phyloP scores from a whole-genome alignment of 2,113 vertebrate genomes.

The Sinocyclocheilus anshuiensis region DNA sequence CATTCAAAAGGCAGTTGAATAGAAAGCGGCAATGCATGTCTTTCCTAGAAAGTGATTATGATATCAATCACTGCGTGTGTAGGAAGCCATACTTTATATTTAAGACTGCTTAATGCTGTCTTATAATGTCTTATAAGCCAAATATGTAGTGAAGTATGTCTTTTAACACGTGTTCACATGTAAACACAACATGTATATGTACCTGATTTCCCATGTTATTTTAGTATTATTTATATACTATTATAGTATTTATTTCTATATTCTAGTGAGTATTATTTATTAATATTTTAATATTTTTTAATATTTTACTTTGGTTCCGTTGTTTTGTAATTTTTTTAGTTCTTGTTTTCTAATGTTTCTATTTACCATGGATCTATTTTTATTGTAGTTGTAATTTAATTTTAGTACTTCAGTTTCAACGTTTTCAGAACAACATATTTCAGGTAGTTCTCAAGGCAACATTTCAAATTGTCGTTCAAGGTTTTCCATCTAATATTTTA shows the following conservation, averaged over 20 bases:
- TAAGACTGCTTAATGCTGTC: neutral
- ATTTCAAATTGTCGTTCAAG: neutral
- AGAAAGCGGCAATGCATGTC: neutral
- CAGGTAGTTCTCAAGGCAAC: neutral
- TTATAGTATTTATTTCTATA: neutral
- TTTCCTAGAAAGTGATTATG: neutral
- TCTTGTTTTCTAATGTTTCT: neutral
- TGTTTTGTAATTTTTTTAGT: neutral
- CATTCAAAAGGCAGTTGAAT: neutral
- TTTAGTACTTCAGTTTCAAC: neutral
- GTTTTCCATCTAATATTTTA: neutral
- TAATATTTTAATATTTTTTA: neutral
- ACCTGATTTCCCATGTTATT: neutral
- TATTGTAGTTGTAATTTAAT: neutral
- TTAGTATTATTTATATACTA: neutral
- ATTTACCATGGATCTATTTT: neutral
- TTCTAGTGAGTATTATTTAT: neutral
- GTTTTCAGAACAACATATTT: neutral
- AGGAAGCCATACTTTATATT: neutral
- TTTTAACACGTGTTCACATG: neutral
- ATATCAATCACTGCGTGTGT: neutral
- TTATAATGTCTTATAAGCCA: neutral
- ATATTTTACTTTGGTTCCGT: neutral
- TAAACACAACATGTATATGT: neutral
- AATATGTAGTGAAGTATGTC: neutral